These are phyloP conservation scores for Arizona elegans DNA, from an alignment of 2,113 vertebrate genomes.

Conservation along the genomic window DNA sequence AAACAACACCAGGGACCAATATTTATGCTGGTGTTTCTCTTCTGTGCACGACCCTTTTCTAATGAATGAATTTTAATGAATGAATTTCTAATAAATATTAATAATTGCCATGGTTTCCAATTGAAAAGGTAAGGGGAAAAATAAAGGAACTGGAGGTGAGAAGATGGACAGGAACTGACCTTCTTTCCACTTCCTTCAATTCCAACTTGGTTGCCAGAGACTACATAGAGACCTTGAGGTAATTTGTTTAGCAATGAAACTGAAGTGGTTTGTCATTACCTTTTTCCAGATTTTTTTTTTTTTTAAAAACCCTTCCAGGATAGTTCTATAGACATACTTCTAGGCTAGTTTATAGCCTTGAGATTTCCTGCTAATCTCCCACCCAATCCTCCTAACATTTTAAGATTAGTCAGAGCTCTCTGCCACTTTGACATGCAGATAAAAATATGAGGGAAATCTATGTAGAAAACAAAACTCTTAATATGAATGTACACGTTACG, in stretches of 20 bases:
- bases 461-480: background rate
- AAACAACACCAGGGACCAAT: background rate
- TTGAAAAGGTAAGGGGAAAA: background rate
- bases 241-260: background rate
- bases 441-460: background rate
- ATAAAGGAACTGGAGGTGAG: background rate
- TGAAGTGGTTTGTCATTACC: background rate
- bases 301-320: background rate
- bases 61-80: background rate
- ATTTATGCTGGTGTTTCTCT: background rate
- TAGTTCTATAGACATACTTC: no score
- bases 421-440: background rate
- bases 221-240: background rate
- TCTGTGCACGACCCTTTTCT: background rate
- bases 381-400: background rate
- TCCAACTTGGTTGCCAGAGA: background rate
- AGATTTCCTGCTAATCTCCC: background rate
- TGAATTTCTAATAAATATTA: background rate
- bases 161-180: background rate
- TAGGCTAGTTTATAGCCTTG: background rate
- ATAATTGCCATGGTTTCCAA: background rate
- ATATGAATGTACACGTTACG: background rate
- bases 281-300: background rate
- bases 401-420: background rate
- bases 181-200: background rate